These are phyloP conservation scores for Psix sp. DNA, from an alignment of 1,140 invertebrate genomes.

Conservation along the genomic window DNA sequence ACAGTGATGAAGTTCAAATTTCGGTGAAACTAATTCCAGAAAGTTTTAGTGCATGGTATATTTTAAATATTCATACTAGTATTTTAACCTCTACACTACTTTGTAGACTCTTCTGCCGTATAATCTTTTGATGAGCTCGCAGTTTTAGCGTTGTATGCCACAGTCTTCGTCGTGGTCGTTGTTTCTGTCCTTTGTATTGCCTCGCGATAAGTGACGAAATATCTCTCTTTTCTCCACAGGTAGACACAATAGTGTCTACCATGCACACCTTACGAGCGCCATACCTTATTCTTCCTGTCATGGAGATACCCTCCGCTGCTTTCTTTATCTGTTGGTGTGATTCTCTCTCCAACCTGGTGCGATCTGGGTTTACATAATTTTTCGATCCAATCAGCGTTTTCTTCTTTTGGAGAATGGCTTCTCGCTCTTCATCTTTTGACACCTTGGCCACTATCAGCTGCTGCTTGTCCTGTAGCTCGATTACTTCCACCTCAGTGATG, in stretches of 20 bases:
- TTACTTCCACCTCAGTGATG: background rate
- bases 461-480: background rate
- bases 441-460: slow-evolving; percentile 1
- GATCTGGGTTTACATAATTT: slow-evolving; percentile 8
- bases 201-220: background rate
- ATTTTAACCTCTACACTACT: no score
- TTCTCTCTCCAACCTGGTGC: slow-evolving; percentile 2
- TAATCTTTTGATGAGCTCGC: no score
- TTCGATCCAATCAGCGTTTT: slow-evolving; percentile 5
- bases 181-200: background rate
- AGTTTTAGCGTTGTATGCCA: no score
- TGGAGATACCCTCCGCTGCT: background rate
- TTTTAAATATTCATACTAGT: no score
- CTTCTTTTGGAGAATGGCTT: slow-evolving; percentile 4
- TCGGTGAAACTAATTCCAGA: no score
- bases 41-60: no score
- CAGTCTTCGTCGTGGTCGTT: background rate
- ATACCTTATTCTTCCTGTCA: background rate
- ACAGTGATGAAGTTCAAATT: no score
- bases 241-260: background rate
- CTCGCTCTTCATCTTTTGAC: background rate
- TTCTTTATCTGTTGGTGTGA: background rate
- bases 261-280: background rate
- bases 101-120: no score
- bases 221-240: background rate